Base-by-base conservation (phyloP, 2,113 vertebrate genomes). In the Mustela lutreola region DNA sequence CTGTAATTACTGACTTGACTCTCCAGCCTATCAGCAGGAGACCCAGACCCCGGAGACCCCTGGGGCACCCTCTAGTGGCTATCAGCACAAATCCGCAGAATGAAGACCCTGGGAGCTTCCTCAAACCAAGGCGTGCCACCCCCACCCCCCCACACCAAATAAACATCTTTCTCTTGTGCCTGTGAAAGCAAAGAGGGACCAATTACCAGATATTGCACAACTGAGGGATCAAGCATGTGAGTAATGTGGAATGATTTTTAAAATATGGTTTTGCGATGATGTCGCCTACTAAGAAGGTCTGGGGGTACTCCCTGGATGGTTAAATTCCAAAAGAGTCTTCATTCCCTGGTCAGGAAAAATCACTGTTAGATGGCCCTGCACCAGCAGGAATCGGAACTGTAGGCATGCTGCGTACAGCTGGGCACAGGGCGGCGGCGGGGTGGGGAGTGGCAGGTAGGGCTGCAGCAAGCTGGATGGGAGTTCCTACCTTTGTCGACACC, bases 21-120 rank as follows among this genome's bases (percentile, higher is more conserved):
- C 78, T 31, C 56, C 39, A 7, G 50, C n/a, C 28, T 9, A 39
- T 45, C 82, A 73, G 53, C 0, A 75, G 82, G 4, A 71, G 63
- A 79, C 63, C 62, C 28, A 73, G 42, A 58, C 71, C 94, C 85
- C 42, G 10, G 67, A 80, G 86, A 18, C 42, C 96, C 80, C 81
- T 75, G 36, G 33, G 56, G 89, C 70, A 70, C 89, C 96, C 97
- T 88, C 97, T 97, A 92, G 95, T 82, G 93, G 96, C 39, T 88
- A 1, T 21, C 31, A 26, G 67, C 28, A 45, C 67, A 50, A 39
- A 48, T 28, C 58, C 2, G 1, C 4, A 36, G 36, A 65, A 12
- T 60, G 53, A 24, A 60, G 73, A 85, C 58, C 39, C 11, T 0
- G 22, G 95, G 56, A 65, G 75, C n/a, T 24, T 79, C 48, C 2